phyloP scores from a whole-genome alignment of 1,140 invertebrate genomes.

The Halictus rubicundus region DNA sequence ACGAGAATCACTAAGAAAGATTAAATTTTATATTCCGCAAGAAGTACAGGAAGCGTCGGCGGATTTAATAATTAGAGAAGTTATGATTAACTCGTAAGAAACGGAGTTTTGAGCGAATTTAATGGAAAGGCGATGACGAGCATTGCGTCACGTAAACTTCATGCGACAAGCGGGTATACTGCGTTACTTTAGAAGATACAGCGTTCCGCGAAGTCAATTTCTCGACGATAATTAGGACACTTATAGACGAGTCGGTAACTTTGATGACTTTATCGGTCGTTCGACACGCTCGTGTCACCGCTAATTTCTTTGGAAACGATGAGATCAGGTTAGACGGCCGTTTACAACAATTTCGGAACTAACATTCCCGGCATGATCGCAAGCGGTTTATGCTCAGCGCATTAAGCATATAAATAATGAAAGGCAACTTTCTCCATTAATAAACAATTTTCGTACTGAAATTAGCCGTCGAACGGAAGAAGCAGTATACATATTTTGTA shows the following conservation, averaged over 20 bases:
- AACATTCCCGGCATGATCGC: background rate
- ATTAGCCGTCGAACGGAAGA: too few relatives aligned
- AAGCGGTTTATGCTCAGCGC: background rate
- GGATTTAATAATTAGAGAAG: background rate
- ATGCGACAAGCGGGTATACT: background rate
- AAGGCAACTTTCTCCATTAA: background rate
- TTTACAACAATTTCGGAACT: slow-evolving; percentile 1
- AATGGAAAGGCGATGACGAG: background rate
- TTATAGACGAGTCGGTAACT: background rate
- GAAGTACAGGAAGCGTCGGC: background rate
- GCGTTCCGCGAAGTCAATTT: slow-evolving; percentile 2
- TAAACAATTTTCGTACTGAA: background rate
- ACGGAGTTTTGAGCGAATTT: background rate
- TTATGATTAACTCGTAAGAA: background rate
- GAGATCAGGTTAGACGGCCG: background rate
- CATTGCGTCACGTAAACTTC: background rate
- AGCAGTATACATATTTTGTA: background rate
- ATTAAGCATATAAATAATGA: background rate
- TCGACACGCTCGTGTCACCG: background rate
- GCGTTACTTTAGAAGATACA: too few relatives aligned
- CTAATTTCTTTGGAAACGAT: background rate
- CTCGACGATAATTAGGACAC: slow-evolving; percentile 2
- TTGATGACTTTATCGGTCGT: slow-evolving; percentile 12
- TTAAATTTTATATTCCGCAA: too few relatives aligned
- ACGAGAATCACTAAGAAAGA: too few relatives aligned